Conservation (phyloP, 2,888 invertebrate species). For the Himalopsyche japonica region DNA sequence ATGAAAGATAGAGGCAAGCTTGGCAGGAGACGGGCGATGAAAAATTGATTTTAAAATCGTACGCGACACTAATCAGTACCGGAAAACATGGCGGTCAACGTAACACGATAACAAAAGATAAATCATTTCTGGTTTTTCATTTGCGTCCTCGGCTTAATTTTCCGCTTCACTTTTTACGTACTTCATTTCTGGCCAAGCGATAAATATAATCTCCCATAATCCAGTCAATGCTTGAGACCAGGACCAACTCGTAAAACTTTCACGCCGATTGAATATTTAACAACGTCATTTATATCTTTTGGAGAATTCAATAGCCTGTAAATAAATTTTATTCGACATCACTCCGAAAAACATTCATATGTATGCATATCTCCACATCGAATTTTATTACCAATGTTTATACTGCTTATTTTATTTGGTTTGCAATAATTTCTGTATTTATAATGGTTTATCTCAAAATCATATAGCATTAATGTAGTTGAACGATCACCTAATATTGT, state of each 20-base stretch:
- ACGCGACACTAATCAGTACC: neutral
- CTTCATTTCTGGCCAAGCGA: slow-evolving; percentile 12
- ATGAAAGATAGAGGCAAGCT: neutral
- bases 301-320: too few species aligned
- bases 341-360: too few species aligned
- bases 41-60: neutral
- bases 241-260: neutral
- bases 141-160: slow-evolving; percentile 5
- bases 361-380: too few species aligned
- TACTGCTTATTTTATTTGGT: too few species aligned
- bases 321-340: too few species aligned
- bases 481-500: too few species aligned
- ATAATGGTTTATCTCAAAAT: too few species aligned
- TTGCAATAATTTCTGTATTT: too few species aligned
- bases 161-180: slow-evolving; percentile 12
- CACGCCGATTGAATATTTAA: neutral
- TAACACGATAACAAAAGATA: neutral
- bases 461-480: too few species aligned
- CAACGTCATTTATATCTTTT: neutral
- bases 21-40: neutral
- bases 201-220: slow-evolving; percentile 24
- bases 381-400: too few species aligned
- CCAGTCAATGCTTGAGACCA: neutral
- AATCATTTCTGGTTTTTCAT: neutral
- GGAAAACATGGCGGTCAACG: neutral